A percentile compares a stretch with the other conserved stretches of the same genome.
phyloP scores from a whole-genome alignment of 2,888 invertebrate species.

The Nephrotoma flavescens region DNA sequence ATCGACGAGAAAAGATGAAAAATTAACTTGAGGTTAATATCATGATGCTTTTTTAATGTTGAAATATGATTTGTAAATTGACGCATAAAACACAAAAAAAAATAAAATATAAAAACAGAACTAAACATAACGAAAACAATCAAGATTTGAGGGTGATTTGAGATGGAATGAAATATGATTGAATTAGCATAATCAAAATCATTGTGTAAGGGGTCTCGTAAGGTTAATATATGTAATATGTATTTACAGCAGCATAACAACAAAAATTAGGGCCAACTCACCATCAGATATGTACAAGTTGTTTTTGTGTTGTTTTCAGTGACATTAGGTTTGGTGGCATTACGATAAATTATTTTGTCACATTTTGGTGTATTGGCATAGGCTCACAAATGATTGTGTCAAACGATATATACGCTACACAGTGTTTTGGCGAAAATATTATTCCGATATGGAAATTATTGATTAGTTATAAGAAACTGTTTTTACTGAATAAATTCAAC shows the following conservation, averaged over 20 bases:
- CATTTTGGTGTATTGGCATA: neutral
- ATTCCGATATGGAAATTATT: too few relatives aligned
- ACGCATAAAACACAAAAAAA: neutral
- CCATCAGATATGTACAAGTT: neutral
- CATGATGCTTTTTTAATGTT: neutral
- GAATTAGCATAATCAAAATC: neutral
- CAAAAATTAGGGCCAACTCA: neutral
- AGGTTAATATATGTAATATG: neutral
- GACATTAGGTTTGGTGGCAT: neutral
- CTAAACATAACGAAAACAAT: neutral
- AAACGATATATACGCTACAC: too few relatives aligned
- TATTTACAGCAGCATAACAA: neutral
- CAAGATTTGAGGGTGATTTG: neutral
- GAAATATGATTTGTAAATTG: neutral
- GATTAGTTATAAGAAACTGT: too few relatives aligned
- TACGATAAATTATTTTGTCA: neutral
- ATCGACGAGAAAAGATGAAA: neutral
- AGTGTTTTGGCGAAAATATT: too few relatives aligned
- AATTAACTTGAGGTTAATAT: neutral
- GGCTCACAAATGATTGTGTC: too few relatives aligned
- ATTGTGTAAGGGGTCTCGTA: neutral
- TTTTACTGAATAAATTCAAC: too few relatives aligned
- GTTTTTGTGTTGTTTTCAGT: neutral
- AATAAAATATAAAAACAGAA: neutral
- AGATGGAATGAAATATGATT: neutral